Percentiles rank a stretch among this genome's conserved stretches.
Evolutionary conservation across 2,888 invertebrate species (phyloP).

Genomic region (Gerris lacustris): DNA sequence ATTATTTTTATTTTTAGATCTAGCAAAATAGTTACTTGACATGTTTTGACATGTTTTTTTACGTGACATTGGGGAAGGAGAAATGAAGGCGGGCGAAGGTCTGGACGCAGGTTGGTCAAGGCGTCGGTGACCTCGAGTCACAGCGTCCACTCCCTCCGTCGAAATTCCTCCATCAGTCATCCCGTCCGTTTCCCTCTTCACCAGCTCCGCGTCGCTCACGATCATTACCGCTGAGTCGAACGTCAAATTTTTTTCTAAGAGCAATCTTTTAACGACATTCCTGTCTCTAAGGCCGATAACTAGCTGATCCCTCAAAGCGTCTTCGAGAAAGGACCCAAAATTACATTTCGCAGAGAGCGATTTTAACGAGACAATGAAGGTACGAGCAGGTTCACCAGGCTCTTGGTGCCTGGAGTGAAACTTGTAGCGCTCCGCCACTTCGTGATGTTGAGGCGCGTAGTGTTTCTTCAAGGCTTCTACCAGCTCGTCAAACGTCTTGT

Average conservation of each 20-base stretch:
- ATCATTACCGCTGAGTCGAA: conserved; percentile 10
- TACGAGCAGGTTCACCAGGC: conserved; percentile 12
- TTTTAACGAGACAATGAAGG: conserved; percentile 18
- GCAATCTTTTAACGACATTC: neutral
- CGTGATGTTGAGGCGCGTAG: conserved; percentile 15
- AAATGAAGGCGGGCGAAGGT: too few relatives aligned
- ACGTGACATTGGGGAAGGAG: too few relatives aligned
- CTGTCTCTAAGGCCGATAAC: conserved; percentile 16
- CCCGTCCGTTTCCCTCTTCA: neutral
- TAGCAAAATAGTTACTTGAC: too few relatives aligned
- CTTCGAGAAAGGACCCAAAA: conserved; percentile 17
- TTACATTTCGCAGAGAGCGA: conserved; percentile 17
- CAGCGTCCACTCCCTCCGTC: too few relatives aligned
- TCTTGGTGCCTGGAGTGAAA: conserved; percentile 19
- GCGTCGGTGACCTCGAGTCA: too few relatives aligned
- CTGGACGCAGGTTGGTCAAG: too few relatives aligned
- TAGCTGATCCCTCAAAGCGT: conserved; percentile 21
- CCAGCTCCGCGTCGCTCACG: conserved; percentile 7
- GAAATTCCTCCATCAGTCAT: neutral
- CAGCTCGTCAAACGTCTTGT: conserved; percentile 13
- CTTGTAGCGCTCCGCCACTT: conserved; percentile 19
- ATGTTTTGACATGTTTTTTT: too few relatives aligned
- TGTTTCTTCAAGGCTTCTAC: conserved; percentile 9
- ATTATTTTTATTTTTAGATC: too few relatives aligned
- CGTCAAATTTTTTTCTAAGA: conserved; percentile 10